Evolutionary conservation across 2,888 invertebrate genomes (phyloP), one percentile per base, ranked within the genome.

Genomic region (Lithophane socia): DNA sequence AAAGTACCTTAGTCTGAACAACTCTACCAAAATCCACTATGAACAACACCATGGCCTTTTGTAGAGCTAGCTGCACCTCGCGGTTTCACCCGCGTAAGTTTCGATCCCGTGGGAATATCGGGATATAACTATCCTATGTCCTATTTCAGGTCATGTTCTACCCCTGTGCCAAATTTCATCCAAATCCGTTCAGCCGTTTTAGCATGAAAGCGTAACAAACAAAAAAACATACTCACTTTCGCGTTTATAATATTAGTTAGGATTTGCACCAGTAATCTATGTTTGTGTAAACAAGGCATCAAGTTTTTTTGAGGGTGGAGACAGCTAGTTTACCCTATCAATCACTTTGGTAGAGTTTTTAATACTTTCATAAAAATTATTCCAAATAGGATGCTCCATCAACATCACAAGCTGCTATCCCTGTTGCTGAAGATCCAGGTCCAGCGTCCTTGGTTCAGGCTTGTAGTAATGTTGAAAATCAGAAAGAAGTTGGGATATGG

Each of bases 401-500:
- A 61, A 96, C 96, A 61, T 96, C 96, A 2, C 93, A 92, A 77
- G 92, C 90, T 21, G 84, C 87, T 24, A 90, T 95, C 21, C 94
- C 94, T 2, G 91, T 92, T 9, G 90, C 91, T 8, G 96, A 96
- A 70, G 93, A 94, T 56, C 94, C 95, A 9, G 96, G 95, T 1
- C 94, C 96, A 7, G 94, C 95, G 3, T 97, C 97, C 0, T 86
- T 97, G 77, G 94, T 97, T 10, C 96, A 96, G 85, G 92, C 95
- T 8, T 96, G 93, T 86, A 90, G 92, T 75, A 95, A 96, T 89
- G 91, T 95, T 64, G 96, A 97, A 85, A 97, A 97, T 87, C 95
- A 96, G 81, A 96, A 93, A 83, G 97, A 97, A 93, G 92, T 96
- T 77, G 97, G 97, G 18, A 95, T 97, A 74, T 97, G 97, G 97